Percentiles rank a stretch among this genome's conserved stretches.
Conservation (phyloP, 2,113 vertebrate genomes). For the Nothobranchius kuhntae region DNA sequence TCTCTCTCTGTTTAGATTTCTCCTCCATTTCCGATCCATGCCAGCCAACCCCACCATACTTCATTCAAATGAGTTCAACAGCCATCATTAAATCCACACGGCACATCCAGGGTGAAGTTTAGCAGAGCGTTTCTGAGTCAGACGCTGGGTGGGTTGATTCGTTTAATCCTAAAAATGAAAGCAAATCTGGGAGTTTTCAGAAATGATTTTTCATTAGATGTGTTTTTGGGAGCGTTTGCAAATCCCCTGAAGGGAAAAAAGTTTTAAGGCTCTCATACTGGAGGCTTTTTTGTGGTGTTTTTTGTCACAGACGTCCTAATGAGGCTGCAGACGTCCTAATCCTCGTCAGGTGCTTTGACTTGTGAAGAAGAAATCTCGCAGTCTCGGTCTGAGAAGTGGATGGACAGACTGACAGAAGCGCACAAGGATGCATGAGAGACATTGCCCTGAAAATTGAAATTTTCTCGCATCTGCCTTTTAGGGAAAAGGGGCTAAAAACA, state of each 20-base stretch:
- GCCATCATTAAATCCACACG: conserved; percentile 37
- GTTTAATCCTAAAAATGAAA: conserved; percentile 52
- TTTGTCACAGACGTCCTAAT: conserved; percentile 58
- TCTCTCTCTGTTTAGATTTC: conserved; percentile 9
- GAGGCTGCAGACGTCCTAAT: conserved; percentile 52
- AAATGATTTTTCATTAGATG: conserved; percentile 14
- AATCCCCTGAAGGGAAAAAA: conserved; percentile 4
- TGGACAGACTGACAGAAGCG: conserved; percentile 59
- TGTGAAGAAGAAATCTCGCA: conserved; percentile 35
- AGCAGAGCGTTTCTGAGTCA: conserved; percentile 27
- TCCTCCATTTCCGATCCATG: conserved; percentile 17
- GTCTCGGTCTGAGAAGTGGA: conserved; percentile 37
- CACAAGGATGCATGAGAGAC: conserved; percentile 60
- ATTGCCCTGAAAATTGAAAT: conserved; percentile 67
- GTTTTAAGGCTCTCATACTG: conserved; percentile 29
- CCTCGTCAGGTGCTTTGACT: conserved; percentile 45
- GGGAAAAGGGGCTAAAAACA: conserved; percentile 47
- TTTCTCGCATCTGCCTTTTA: conserved; percentile 41
- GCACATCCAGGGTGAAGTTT: conserved; percentile 22
- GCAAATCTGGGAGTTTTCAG: conserved; percentile 19
- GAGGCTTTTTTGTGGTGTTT: conserved; percentile 31
- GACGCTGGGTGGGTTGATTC: conserved; percentile 14
- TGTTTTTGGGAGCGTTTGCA: conserved; percentile 3
- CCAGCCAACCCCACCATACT: not conserved
- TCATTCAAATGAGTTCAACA: conserved; percentile 38